Base-by-base conservation (phyloP, 2,113 vertebrate genomes). In the Daboia siamensis region DNA sequence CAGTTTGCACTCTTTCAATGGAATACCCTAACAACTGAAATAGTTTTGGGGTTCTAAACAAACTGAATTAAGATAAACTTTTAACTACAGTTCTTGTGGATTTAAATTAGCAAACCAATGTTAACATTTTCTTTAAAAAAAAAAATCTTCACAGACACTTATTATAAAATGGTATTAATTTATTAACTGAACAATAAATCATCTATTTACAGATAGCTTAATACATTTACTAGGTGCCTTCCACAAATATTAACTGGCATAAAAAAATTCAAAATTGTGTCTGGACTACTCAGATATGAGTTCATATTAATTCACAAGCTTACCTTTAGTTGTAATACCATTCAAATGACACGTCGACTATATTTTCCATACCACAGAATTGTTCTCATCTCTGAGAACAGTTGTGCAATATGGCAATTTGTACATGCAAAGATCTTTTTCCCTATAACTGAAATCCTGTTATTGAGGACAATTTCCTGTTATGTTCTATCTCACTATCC, bases 171-270 rank as follows among this genome's bases (percentile, higher is more conserved):
- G 46, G 6, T 29, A 57, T 93, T 74, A 5, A 90, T 52, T 59
- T 94, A 54, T 84, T 74, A 88, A 56, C 56, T 57, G 44, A 74
- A 69, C 0, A 94, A 90, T 91, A 95, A 93, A 94, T 92, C 87
- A 69, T 64, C 94, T 0, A 13, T 12, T 46, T 91, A 94, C 56
- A 91, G 20, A 95, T 86, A 96, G 92, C 94, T 91, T 93, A 90
- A 94, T 93, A 57, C 52, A 61, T 87, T 94, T 93, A 91, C 87
- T 94, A 95, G 90, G 93, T 24, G 46, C 55, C 94, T 95, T 92
- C 39, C 51, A 0, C 87, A 94, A 91, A 46, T 90, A 95, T 89
- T 5, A 80, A 39, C 33, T 80, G 33, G 91, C 44, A 93, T 88
- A 96, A 94, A 96, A 39, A 86, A 26, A 20, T n/a, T n/a, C 26